Percentiles rank a stretch among this genome's conserved stretches.
Evolutionary conservation across 2,888 invertebrate species (phyloP).

Genomic region (Chrysomela aeneicollis): DNA sequence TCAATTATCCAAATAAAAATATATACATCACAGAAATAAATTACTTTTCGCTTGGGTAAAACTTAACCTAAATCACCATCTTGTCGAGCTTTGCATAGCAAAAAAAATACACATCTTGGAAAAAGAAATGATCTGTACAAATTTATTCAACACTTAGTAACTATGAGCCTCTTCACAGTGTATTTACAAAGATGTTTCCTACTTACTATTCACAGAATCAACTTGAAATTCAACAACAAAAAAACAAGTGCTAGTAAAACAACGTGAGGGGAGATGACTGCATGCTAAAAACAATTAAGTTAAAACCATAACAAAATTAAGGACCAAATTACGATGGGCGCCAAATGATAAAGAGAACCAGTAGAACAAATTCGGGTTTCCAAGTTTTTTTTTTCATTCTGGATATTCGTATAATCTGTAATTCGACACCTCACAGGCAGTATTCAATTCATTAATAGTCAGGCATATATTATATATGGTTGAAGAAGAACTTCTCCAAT

Average conservation of each 20-base stretch:
- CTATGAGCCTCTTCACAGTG: slow-evolving; percentile 47
- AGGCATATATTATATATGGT: no score
- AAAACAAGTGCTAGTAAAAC: slow-evolving; percentile 30
- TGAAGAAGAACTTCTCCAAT: no score
- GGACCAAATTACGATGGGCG: slow-evolving; percentile 47
- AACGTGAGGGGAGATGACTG: slow-evolving; percentile 42
- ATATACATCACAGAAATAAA: slow-evolving; percentile 60
- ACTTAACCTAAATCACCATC: slow-evolving; percentile 60
- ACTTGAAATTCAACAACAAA: slow-evolving; percentile 32
- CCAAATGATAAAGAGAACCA: slow-evolving; percentile 48
- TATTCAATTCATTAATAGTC: no score
- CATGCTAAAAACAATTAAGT: slow-evolving; percentile 42
- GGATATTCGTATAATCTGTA: neutral
- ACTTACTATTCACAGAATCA: slow-evolving; percentile 38
- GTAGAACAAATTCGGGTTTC: slow-evolving; percentile 58
- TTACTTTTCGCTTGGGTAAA: slow-evolving; percentile 51
- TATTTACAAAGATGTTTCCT: slow-evolving; percentile 61
- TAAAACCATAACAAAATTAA: slow-evolving; percentile 38
- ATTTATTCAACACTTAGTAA: slow-evolving; percentile 50
- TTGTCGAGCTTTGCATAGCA: slow-evolving; percentile 58
- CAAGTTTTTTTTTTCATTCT: neutral
- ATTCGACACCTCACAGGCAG: no score
- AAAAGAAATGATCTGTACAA: slow-evolving; percentile 53
- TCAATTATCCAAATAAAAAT: slow-evolving; percentile 51
- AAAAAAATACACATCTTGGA: slow-evolving; percentile 48